Conservation (phyloP, 2,888 invertebrate species). For the Erebia epiphron region DNA sequence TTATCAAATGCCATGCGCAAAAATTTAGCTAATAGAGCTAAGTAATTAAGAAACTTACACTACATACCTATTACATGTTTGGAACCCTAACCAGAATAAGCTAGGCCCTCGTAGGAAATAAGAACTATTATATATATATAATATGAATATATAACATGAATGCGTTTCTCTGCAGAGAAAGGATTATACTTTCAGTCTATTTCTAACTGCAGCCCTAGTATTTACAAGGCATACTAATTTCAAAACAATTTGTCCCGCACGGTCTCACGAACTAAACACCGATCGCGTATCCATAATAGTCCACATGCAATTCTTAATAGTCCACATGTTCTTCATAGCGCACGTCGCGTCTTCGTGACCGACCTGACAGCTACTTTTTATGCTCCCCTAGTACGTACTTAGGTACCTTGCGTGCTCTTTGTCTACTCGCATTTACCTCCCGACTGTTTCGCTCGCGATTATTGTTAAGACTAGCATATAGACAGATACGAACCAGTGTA, state of each 20-base stretch:
- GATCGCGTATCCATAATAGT: constrained; percentile 16
- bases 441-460: constrained; percentile 45
- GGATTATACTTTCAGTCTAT: neutral
- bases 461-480: neutral
- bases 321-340: constrained; percentile 57
- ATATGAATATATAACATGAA: too few species aligned
- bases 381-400: constrained; percentile 52
- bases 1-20: too few species aligned
- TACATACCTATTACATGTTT: too few species aligned
- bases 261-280: constrained; percentile 26
- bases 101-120: too few species aligned
- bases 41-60: too few species aligned
- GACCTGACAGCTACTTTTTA: constrained; percentile 80
- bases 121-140: too few species aligned
- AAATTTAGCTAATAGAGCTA: too few species aligned
- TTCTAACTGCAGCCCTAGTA: constrained; percentile 1
- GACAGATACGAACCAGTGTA: neutral
- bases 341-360: constrained; percentile 81
- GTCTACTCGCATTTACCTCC: constrained; percentile 78
- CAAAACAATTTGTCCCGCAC: constrained; percentile 24
- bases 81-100: too few species aligned
- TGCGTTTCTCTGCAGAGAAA: neutral
- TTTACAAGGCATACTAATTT: constrained; percentile 19
- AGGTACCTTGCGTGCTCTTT: constrained; percentile 67
- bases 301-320: constrained; percentile 22